Evolutionary conservation across 2,797 vertebrate species (phyloP), one percentile per base, ranked within the genome.

Genomic region (Danio jaintianensis): DNA sequence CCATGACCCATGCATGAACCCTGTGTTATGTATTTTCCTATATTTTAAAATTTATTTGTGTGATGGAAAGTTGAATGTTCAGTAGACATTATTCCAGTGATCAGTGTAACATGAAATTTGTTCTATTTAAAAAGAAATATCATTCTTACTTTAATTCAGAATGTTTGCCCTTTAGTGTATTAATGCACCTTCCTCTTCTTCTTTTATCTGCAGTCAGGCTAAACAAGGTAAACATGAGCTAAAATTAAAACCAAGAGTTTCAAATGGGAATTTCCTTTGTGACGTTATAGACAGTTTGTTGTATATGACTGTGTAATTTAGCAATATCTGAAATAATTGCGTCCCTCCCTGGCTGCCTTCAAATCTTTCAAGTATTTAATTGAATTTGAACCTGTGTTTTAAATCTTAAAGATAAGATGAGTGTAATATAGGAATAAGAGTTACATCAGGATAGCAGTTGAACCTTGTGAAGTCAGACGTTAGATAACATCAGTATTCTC

Each of bases 401-500:
- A 82, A 79, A 83, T 85, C 79, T 42, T 67, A 12, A 10, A 83
- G 76, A 82, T 82, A 75, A 76, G 36, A 42, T 7, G 7, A 71
- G 75, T 29, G 1, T 29, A 80, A 83, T 64, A 78, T 52, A 52
- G n/a, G 53, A 63, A 48, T 53, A 69, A 76, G 43, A 61, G 20
- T 72, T 66, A 53, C 64, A 62, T 10, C 10, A 55, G 52, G 10
- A 38, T 42, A 36, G 53, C 45, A 52, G 42, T 22, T 74, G 43
- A 82, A 62, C 61, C 42, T 63, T 61, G 50, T 82, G 42, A 16
- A 55, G 20, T 75, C 58, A 59, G 53, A 61, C 66, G 43, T 15
- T 20, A 74, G 84, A 83, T 85, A 83, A 79, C 75, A 85, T 83
- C 81, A 47, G 43, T 43, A 70, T 20, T 62, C 53, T 83, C 47